Percentiles rank a stretch among this genome's conserved stretches.
phyloP scores from a whole-genome alignment of 2,888 invertebrate species.

The Rhagonycha lutea region DNA sequence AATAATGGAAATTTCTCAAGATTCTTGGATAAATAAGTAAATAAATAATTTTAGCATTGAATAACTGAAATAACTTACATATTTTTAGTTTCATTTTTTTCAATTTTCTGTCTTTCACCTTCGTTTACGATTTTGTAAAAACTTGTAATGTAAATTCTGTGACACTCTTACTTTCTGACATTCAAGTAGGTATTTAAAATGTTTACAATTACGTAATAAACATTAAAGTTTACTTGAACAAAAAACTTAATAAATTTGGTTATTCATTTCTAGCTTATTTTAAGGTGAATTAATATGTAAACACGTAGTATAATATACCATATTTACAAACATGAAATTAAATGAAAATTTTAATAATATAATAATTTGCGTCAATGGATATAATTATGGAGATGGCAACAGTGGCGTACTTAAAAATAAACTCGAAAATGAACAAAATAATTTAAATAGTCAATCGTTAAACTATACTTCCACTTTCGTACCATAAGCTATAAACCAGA shows the following conservation, averaged over 20 bases:
- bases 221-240: neutral
- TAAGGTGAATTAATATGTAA: neutral
- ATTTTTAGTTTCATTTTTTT: neutral
- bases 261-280: neutral
- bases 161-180: neutral
- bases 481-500: too few relatives aligned
- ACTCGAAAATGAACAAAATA: neutral
- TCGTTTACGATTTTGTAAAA: neutral
- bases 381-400: neutral
- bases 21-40: neutral
- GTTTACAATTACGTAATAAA: neutral
- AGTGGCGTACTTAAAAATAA: neutral
- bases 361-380: neutral
- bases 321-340: neutral
- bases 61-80: neutral
- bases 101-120: neutral
- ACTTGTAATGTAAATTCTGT: neutral
- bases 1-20: neutral
- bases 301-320: neutral
- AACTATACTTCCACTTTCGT: too few relatives aligned
- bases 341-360: neutral
- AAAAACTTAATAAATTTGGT: neutral
- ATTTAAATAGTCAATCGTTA: too few relatives aligned
- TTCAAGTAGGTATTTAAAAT: neutral
- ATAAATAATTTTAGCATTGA: neutral